Evolutionary conservation across 2,888 invertebrate genomes (phyloP).

Genomic region (Lomographa bimaculata): DNA sequence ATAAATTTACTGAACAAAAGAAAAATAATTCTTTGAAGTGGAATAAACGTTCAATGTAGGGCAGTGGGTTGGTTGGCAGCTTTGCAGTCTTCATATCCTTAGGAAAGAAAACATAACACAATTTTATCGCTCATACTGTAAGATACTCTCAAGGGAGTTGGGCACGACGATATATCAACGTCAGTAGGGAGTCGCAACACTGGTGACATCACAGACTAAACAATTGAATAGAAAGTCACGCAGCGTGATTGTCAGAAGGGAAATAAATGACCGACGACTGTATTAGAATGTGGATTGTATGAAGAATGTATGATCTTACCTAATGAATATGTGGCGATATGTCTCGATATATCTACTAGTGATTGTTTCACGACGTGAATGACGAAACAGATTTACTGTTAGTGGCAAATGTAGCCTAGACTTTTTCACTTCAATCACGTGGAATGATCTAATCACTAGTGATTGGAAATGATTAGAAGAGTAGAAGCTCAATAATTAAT

Average conservation of each 20-base stretch:
- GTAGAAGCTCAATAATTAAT: neutral
- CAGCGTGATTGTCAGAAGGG: constrained; percentile 11
- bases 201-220: constrained; percentile 44
- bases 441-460: constrained; percentile 32
- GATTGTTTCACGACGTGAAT: no score
- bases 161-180: constrained; percentile 33
- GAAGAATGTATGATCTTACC: constrained; percentile 7
- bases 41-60: constrained; percentile 31
- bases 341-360: constrained; percentile 39
- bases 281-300: constrained; percentile 6
- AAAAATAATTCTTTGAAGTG: constrained; percentile 40
- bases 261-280: constrained; percentile 10
- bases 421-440: constrained; percentile 20
- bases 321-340: constrained; percentile 23
- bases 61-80: constrained; percentile 33
- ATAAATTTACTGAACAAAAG: constrained; percentile 48
- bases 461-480: constrained; percentile 35
- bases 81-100: constrained; percentile 56
- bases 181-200: no score
- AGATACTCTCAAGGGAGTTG: constrained; percentile 28
- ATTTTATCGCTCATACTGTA: constrained; percentile 47
- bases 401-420: constrained; percentile 7
- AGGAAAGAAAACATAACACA: constrained; percentile 71
- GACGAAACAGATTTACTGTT: no score
- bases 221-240: constrained; percentile 21